Evolutionary conservation across 2,888 invertebrate genomes (phyloP).

Genomic region (Operophtera brumata): DNA sequence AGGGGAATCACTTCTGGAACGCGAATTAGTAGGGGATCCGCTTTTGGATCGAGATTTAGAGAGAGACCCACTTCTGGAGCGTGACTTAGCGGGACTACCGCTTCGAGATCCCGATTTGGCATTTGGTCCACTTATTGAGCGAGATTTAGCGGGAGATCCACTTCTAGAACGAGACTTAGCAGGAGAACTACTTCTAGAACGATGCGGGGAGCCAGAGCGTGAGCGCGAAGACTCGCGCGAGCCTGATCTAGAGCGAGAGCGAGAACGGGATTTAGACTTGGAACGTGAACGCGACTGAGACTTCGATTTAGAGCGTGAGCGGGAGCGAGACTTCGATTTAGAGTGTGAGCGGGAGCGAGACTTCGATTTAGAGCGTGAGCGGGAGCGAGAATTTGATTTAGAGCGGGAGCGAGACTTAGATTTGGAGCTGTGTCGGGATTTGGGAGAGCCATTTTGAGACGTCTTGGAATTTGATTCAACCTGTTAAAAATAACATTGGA

Average conservation of each 20-base stretch:
- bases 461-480: constrained; percentile 59
- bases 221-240: constrained; percentile 31
- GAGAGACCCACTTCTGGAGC: constrained; percentile 13
- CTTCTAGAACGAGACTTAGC: constrained; percentile 24
- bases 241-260: constrained; percentile 16
- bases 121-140: constrained; percentile 16
- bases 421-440: constrained; percentile 35
- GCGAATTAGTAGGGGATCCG: constrained; percentile 34
- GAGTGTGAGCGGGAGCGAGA: constrained; percentile 33
- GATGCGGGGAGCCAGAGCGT: constrained; percentile 34
- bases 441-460: constrained; percentile 58
- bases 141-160: constrained; percentile 19
- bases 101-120: constrained; percentile 2
- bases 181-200: constrained; percentile 38
- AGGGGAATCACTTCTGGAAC: constrained; percentile 8
- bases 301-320: constrained; percentile 41
- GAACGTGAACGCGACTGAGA: constrained; percentile 5
- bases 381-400: constrained; percentile 35
- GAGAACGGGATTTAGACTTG: constrained; percentile 31
- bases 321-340: constrained; percentile 35
- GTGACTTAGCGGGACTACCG: constrained; percentile 4
- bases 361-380: constrained; percentile 41
- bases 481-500: constrained; percentile 34
- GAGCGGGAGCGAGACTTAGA: constrained; percentile 33
- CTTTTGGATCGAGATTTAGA: constrained; percentile 27